These are phyloP conservation scores for Takifugu ocellatus DNA, from an alignment of 2,797 vertebrate species.

Conservation along the genomic window DNA sequence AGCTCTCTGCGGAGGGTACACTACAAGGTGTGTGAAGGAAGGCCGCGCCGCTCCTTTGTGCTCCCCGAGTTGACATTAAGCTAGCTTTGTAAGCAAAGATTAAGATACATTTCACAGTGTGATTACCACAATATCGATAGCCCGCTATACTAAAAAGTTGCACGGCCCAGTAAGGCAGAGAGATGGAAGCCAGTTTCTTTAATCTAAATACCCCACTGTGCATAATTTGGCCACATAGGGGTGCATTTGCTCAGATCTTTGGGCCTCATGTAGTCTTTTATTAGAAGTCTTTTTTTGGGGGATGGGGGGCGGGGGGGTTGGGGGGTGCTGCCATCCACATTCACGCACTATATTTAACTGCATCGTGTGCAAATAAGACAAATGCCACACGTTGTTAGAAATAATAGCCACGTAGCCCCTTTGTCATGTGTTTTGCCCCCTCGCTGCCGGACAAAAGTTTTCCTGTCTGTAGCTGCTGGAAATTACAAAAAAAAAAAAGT, in stretches of 20 bases:
- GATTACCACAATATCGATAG: conserved; percentile 33
- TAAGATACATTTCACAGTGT: conserved; percentile 28
- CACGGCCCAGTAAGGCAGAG: conserved; percentile 7
- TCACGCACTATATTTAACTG: not conserved
- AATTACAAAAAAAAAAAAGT: conserved; percentile 67
- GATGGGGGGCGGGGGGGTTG: no score
- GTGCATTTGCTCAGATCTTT: conserved; percentile 62
- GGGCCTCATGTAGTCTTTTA: conserved; percentile 27
- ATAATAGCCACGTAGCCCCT: not conserved
- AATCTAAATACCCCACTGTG: conserved; percentile 47
- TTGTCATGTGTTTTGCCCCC: not conserved
- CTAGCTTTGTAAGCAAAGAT: conserved; percentile 31
- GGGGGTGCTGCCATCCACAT: not conserved
- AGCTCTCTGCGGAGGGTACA: conserved; percentile 75
- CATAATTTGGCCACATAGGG: conserved; percentile 70
- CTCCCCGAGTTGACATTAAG: conserved; percentile 45
- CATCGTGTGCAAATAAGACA: conserved; percentile 6
- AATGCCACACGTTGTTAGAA: not conserved
- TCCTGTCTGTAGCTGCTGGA: conserved; percentile 39
- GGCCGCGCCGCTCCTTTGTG: conserved; percentile 60
- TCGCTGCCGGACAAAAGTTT: no score
- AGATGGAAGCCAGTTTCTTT: conserved; percentile 27
- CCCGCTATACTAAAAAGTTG: conserved; percentile 22
- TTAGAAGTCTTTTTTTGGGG: conserved; percentile 15
- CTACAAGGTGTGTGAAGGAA: conserved; percentile 71